phyloP scores from a whole-genome alignment of 2,797 vertebrate genomes.

The Lateolabrax maculatus region DNA sequence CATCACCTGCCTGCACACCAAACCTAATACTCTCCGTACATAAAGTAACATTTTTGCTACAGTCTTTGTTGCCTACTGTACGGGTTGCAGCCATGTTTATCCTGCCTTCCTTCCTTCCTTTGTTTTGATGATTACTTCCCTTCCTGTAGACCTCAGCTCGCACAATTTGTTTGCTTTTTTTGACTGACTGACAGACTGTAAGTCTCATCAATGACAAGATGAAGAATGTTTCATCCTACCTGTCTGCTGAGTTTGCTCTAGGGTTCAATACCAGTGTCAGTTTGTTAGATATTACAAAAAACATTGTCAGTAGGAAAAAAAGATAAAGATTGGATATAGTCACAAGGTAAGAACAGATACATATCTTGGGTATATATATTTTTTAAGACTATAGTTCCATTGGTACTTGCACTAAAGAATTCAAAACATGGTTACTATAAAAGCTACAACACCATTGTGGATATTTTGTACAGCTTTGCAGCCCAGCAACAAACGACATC shows the following conservation, averaged over 20 bases:
- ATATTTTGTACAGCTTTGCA: constrained; percentile 25
- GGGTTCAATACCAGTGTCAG: background rate
- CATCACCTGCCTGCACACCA: no score
- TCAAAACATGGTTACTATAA: background rate
- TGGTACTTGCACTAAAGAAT: background rate
- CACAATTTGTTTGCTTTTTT: background rate
- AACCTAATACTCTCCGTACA: no score
- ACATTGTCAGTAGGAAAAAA: background rate
- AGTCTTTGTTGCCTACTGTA: no score
- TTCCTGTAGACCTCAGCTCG: background rate
- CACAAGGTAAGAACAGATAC: no score
- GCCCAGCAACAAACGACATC: constrained; percentile 25
- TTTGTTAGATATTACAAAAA: background rate
- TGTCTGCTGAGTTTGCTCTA: background rate
- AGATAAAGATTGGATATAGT: background rate
- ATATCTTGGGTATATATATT: background rate
- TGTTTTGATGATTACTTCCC: background rate
- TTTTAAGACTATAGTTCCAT: background rate
- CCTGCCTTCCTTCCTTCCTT: background rate
- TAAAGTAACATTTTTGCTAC: no score
- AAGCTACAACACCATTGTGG: background rate
- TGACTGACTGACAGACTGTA: background rate
- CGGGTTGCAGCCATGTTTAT: background rate
- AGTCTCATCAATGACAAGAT: background rate
- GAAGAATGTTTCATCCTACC: background rate